phyloP scores from a whole-genome alignment of 2,113 vertebrate species.

The Collichthys lucidus region DNA sequence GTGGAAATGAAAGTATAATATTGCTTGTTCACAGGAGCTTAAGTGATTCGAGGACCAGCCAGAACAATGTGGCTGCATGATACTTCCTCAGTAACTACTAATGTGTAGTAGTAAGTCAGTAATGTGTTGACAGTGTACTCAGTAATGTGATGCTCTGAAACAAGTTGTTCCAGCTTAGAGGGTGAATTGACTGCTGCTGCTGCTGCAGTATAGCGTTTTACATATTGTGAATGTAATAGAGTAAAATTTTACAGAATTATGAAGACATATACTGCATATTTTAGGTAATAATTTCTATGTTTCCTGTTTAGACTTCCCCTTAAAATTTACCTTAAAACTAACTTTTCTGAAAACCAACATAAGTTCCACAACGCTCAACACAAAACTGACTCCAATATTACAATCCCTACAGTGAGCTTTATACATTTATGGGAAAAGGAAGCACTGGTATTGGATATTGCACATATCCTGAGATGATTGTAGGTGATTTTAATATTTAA shows the following conservation, averaged over 20 bases:
- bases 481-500: no score
- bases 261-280: not conserved
- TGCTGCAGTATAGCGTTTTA: not conserved
- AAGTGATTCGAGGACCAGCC: constrained; percentile 6
- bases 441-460: not conserved
- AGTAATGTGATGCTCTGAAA: not conserved
- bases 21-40: constrained; percentile 32
- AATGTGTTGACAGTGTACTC: not conserved
- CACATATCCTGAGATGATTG: not conserved
- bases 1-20: constrained; percentile 29
- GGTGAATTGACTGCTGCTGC: not conserved
- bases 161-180: not conserved
- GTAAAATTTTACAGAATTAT: not conserved
- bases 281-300: not conserved
- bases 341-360: no score
- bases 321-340: not conserved
- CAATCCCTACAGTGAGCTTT: not conserved
- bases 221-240: not conserved
- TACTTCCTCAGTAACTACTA: not conserved
- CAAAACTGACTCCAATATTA: not conserved
- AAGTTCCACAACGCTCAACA: not conserved
- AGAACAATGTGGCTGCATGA: not conserved
- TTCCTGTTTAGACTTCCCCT: not conserved
- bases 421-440: not conserved
- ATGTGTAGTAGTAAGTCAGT: not conserved